Percentiles rank a stretch among this genome's conserved stretches.
Evolutionary conservation across 2,113 vertebrate species (phyloP).

Genomic region (Pavo muticus): DNA sequence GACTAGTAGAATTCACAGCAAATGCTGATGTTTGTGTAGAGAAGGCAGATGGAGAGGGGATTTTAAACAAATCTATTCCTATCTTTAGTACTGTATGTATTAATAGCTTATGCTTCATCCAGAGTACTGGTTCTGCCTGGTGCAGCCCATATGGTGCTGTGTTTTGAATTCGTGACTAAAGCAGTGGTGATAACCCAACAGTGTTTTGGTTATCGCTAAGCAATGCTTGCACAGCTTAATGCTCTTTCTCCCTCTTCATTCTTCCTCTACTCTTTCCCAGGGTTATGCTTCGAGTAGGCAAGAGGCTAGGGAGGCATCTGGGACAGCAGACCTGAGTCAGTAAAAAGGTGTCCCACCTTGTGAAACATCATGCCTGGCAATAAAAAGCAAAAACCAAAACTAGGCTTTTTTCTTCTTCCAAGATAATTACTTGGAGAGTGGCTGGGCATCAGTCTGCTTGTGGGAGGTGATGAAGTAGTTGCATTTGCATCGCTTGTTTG

Average conservation of each 20-base stretch:
- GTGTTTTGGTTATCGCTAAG: neutral
- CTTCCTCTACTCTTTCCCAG: neutral
- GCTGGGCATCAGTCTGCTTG: neutral
- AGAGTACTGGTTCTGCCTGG: neutral
- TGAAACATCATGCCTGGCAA: fast-evolving
- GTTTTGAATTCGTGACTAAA: neutral
- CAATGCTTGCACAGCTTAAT: neutral
- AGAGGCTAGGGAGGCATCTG: fast-evolving
- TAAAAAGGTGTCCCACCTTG: neutral
- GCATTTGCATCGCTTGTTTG: neutral
- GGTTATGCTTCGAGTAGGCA: neutral
- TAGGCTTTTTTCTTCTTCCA: neutral
- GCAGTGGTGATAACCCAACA: neutral
- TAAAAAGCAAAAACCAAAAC: neutral
- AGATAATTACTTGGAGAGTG: neutral
- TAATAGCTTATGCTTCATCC: conserved; percentile 8
- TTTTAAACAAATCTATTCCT: conserved; percentile 20
- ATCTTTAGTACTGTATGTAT: conserved; percentile 15
- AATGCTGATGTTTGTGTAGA: neutral
- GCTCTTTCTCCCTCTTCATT: neutral
- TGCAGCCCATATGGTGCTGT: conserved; percentile 16
- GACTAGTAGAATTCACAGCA: neutral
- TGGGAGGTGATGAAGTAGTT: neutral
- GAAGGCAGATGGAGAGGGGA: conserved; percentile 42
- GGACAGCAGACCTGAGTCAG: fast-evolving